Evolutionary conservation across 2,888 invertebrate species (phyloP).

Genomic region (Cyclophora punctaria): DNA sequence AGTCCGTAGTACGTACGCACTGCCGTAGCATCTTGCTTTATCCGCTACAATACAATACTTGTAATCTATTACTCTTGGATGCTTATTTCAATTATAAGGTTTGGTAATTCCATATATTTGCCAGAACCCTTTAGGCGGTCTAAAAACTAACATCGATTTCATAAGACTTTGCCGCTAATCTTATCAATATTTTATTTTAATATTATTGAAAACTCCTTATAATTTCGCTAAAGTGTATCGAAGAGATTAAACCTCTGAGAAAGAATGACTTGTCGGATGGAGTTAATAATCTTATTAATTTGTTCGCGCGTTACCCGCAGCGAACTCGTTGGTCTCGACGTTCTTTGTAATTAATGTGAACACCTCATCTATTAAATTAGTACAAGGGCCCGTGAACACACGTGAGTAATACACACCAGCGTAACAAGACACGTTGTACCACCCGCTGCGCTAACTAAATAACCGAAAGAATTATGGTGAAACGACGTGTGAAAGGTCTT

Average conservation of each 20-base stretch:
- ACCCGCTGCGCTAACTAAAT: constrained; percentile 5
- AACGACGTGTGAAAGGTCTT: constrained; percentile 26
- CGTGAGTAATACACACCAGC: constrained; percentile 44
- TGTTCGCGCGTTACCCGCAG: constrained; percentile 58
- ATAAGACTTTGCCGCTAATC: too few relatives aligned
- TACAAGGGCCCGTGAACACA: constrained; percentile 61
- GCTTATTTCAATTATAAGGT: too few relatives aligned
- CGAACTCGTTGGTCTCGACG: constrained; percentile 60
- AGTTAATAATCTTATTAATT: constrained; percentile 73
- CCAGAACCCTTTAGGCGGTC: too few relatives aligned
- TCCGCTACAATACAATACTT: background rate
- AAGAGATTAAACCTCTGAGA: constrained; percentile 23
- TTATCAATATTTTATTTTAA: too few relatives aligned
- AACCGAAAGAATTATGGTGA: constrained; percentile 5
- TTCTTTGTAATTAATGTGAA: constrained; percentile 73
- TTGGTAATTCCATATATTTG: too few relatives aligned
- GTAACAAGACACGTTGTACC: constrained; percentile 32
- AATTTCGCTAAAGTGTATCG: constrained; percentile 11
- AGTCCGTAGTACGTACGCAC: constrained; percentile 1
- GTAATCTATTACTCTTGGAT: too few relatives aligned
- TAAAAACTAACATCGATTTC: too few relatives aligned
- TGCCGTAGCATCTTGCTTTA: background rate
- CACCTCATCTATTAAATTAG: constrained; percentile 75
- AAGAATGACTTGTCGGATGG: constrained; percentile 70
- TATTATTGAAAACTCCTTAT: constrained; percentile 4